Percentiles rank a stretch among this genome's conserved stretches.
These are phyloP conservation scores for Oreotrochilus melanogaster DNA, from an alignment of 2,113 vertebrate genomes.

Conservation along the genomic window DNA sequence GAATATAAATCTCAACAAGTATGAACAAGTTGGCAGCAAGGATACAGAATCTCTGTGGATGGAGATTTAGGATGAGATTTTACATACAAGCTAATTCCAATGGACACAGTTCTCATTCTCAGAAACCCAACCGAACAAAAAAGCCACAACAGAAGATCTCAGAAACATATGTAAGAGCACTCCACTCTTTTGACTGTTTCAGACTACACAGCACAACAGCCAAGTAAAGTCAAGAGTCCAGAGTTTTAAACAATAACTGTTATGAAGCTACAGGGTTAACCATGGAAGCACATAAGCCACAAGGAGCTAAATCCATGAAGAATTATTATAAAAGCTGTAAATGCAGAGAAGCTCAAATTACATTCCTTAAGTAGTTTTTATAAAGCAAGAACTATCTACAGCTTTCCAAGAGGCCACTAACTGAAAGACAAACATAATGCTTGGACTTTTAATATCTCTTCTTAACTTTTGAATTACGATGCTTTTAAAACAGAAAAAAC, in stretches of 20 bases:
- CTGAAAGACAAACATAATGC: background rate
- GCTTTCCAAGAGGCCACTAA: background rate
- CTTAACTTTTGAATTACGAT: slow-evolving; percentile 17
- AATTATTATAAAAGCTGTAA: slow-evolving; percentile 6
- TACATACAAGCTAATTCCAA: background rate
- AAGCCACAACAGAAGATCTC: background rate
- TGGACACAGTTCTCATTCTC: background rate
- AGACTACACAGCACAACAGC: background rate
- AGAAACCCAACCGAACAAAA: background rate
- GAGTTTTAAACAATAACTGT: background rate
- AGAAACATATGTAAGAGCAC: background rate
- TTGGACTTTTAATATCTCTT: background rate
- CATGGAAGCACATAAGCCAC: background rate
- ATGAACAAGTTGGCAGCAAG: background rate
- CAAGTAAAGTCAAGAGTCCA: background rate
- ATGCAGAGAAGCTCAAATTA: background rate
- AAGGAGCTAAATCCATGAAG: background rate
- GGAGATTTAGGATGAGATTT: background rate
- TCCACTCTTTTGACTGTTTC: background rate
- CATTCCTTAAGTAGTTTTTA: background rate
- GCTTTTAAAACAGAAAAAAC: slow-evolving; percentile 3
- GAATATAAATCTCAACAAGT: background rate
- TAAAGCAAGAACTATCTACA: slow-evolving; percentile 28
- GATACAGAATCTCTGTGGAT: background rate
- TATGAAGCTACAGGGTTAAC: slow-evolving; percentile 2